Evolutionary conservation across 2,888 invertebrate genomes (phyloP).

Genomic region (Crossocerus cetratus): DNA sequence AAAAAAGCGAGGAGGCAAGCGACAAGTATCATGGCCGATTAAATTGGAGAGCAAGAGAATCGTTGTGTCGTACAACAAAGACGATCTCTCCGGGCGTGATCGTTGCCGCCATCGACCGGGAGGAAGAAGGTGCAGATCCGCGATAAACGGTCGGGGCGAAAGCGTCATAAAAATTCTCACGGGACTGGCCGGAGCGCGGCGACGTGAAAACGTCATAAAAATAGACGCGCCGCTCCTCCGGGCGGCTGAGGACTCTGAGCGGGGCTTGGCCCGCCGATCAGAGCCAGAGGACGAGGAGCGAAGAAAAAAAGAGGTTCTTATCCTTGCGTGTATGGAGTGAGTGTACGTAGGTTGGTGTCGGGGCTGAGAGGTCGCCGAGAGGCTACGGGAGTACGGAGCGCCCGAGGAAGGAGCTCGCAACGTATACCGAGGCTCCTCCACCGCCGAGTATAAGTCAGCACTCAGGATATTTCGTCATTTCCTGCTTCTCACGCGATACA

Average conservation of each 20-base stretch:
- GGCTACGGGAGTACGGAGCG: conserved; percentile 58
- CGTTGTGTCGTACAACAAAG: neutral
- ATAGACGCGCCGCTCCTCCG: neutral
- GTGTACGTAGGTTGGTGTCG: conserved; percentile 7
- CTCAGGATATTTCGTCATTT: conserved; percentile 78
- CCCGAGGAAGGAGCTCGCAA: conserved; percentile 33
- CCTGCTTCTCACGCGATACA: conserved; percentile 78
- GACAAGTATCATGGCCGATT: neutral
- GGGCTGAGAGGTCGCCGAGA: conserved; percentile 69
- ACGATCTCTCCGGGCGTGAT: neutral
- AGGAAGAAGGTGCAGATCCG: neutral
- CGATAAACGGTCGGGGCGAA: neutral
- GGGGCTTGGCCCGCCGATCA: neutral
- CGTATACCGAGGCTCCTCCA: conserved; percentile 50
- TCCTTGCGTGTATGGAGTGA: conserved; percentile 62
- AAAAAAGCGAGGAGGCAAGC: neutral
- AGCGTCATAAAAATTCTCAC: neutral
- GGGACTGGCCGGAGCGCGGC: neutral
- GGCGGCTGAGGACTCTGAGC: neutral
- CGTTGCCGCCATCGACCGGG: neutral
- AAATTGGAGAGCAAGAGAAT: neutral
- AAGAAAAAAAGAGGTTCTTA: conserved; percentile 45
- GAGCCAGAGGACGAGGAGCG: neutral
- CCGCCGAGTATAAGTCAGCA: conserved; percentile 72
- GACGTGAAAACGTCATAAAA: conserved; percentile 2